Percentiles rank a stretch among this genome's conserved stretches.
Conservation (phyloP, 2,888 invertebrate species). For the Nematopogon swammerdamellus region DNA sequence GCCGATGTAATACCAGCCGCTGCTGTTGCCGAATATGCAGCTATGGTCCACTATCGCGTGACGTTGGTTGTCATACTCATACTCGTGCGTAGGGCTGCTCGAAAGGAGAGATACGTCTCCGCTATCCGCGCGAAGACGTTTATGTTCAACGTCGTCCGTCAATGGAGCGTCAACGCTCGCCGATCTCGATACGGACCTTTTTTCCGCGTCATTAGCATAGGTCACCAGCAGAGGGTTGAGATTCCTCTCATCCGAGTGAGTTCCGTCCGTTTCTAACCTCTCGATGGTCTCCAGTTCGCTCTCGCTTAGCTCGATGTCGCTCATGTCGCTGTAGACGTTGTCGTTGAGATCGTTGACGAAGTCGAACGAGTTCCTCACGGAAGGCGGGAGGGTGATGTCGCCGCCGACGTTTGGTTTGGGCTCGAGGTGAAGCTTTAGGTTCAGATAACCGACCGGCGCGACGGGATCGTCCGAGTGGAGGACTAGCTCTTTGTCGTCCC, state of each 20-base stretch:
- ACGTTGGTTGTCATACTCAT: constrained; percentile 53
- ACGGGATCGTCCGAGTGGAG: constrained; percentile 90
- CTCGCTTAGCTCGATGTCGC: constrained; percentile 63
- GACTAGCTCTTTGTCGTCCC: constrained; percentile 82
- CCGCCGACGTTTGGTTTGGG: constrained; percentile 50
- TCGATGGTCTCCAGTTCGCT: constrained; percentile 60
- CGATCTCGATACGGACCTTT: not conserved
- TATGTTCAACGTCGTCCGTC: not conserved
- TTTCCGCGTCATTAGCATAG: constrained; percentile 10
- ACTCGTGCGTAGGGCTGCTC: constrained; percentile 38
- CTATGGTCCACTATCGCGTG: constrained; percentile 60
- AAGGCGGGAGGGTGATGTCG: constrained; percentile 35
- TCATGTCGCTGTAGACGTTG: constrained; percentile 61
- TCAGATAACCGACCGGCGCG: constrained; percentile 93
- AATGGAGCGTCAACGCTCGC: not conserved
- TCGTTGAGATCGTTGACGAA: constrained; percentile 61
- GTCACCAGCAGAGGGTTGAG: constrained; percentile 37
- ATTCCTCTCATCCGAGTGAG: constrained; percentile 13
- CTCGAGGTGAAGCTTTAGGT: constrained; percentile 80
- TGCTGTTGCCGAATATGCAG: constrained; percentile 62
- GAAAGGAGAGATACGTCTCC: constrained; percentile 35
- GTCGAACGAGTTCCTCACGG: constrained; percentile 57
- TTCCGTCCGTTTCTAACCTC: constrained; percentile 43
- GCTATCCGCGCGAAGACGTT: constrained; percentile 19
- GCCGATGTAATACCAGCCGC: constrained; percentile 84